phyloP scores from a whole-genome alignment of 2,888 invertebrate genomes.

The Sceliomorpha sp. region DNA sequence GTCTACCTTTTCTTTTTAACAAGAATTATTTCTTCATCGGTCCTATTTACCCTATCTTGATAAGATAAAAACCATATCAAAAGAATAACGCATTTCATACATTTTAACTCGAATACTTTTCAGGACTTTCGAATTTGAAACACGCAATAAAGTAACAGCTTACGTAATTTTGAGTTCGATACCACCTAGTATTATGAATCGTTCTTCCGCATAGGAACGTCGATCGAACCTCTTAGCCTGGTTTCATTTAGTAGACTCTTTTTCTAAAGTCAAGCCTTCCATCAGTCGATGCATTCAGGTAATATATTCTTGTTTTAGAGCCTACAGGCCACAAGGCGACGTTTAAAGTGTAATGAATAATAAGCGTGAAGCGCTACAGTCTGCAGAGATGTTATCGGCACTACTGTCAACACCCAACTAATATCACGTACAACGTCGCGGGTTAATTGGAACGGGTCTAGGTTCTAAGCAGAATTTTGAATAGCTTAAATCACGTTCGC shows the following conservation, averaged over 20 bases:
- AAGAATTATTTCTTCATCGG: no score
- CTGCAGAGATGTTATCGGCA: conserved; percentile 74
- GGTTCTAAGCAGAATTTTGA: conserved; percentile 66
- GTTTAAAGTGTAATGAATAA: conserved; percentile 75
- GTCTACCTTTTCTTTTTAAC: no score
- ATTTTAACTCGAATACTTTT: neutral
- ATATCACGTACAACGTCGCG: conserved; percentile 76
- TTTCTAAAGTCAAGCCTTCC: conserved; percentile 43
- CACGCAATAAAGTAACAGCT: no score
- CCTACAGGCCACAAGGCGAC: conserved; percentile 50
- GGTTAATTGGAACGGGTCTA: conserved; percentile 72
- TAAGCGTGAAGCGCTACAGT: conserved; percentile 65
- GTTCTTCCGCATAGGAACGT: conserved; percentile 11
- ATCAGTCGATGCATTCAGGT: conserved; percentile 53
- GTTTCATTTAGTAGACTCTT: conserved; percentile 35
- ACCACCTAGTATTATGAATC: conserved; percentile 27
- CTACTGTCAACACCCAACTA: conserved; percentile 78
- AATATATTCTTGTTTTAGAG: conserved; percentile 58
- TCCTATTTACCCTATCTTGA: no score
- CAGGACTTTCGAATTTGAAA: conserved; percentile 3
- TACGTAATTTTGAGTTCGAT: conserved; percentile 7
- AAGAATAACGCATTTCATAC: no score
- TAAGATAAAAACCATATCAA: no score
- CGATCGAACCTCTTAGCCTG: conserved; percentile 45
- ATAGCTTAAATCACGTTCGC: conserved; percentile 67